Percentiles rank a stretch among this genome's conserved stretches.
phyloP scores from a whole-genome alignment of 2,113 vertebrate genomes.

The Tachysurus fulvidraco region DNA sequence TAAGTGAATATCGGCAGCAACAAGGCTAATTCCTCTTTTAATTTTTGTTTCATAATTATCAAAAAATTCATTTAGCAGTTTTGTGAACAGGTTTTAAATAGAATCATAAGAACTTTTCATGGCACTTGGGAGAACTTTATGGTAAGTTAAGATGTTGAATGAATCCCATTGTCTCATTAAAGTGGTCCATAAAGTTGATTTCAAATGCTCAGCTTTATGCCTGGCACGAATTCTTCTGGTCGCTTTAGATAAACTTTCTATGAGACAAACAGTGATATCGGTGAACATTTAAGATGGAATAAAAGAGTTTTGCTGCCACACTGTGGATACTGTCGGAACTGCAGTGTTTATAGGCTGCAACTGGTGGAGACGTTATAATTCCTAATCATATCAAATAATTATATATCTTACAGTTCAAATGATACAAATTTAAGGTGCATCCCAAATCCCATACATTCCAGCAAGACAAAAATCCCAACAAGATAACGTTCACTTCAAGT shows the following conservation, averaged over 20 bases:
- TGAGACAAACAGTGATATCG: background rate
- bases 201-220: background rate
- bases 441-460: too few species aligned
- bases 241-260: background rate
- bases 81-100: background rate
- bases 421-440: too few species aligned
- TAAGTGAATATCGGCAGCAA: too few species aligned
- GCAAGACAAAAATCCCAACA: too few species aligned
- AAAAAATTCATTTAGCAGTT: background rate
- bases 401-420: background rate
- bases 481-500: too few species aligned
- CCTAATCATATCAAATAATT: background rate
- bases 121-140: background rate
- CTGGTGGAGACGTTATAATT: background rate
- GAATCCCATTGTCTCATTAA: background rate
- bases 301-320: constrained; percentile 28
- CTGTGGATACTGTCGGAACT: background rate
- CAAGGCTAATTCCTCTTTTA: background rate
- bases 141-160: background rate
- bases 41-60: background rate
- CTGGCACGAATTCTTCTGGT: background rate
- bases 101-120: background rate
- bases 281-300: background rate
- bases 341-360: background rate
- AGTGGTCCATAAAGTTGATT: background rate